Conservation (phyloP, 2,888 invertebrate species). For the Tetropium fuscum region DNA sequence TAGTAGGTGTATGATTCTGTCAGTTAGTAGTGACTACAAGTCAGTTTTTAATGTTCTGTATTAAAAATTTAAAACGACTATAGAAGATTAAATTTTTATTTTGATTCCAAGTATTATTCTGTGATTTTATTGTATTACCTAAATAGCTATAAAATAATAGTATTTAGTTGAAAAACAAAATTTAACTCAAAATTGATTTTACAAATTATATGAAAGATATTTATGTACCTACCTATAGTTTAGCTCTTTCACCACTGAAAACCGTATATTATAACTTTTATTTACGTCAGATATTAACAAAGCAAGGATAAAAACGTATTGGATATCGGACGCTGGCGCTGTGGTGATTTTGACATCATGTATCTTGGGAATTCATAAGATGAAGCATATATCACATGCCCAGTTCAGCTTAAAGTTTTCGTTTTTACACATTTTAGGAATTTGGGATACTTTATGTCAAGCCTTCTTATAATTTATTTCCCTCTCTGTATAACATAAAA, state of each 20-base stretch:
- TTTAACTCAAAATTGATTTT: no score
- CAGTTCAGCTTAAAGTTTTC: background rate
- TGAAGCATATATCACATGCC: slow-evolving; percentile 10
- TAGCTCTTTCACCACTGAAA: no score
- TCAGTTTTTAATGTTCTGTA: no score
- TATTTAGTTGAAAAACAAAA: no score
- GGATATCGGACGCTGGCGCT: background rate
- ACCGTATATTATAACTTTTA: slow-evolving; percentile 4
- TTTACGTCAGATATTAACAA: slow-evolving; percentile 9
- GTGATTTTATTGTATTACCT: no score
- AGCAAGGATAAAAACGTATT: slow-evolving; percentile 8
- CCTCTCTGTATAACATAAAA: no score
- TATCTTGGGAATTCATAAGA: slow-evolving; percentile 13
- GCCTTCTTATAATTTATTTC: slow-evolving; percentile 10
- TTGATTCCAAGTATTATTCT: no score
- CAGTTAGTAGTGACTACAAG: no score
- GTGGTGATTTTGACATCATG: slow-evolving; percentile 9
- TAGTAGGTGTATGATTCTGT: no score
- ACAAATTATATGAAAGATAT: slow-evolving; percentile 3
- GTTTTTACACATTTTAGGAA: background rate
- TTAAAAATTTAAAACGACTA: no score
- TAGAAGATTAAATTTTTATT: no score
- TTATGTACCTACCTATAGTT: background rate
- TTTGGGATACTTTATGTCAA: background rate
- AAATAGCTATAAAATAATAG: no score